Evolutionary conservation across 2,113 vertebrate genomes (phyloP), one percentile per base, ranked within the genome.

Genomic region (Lophochroa leadbeateri): DNA sequence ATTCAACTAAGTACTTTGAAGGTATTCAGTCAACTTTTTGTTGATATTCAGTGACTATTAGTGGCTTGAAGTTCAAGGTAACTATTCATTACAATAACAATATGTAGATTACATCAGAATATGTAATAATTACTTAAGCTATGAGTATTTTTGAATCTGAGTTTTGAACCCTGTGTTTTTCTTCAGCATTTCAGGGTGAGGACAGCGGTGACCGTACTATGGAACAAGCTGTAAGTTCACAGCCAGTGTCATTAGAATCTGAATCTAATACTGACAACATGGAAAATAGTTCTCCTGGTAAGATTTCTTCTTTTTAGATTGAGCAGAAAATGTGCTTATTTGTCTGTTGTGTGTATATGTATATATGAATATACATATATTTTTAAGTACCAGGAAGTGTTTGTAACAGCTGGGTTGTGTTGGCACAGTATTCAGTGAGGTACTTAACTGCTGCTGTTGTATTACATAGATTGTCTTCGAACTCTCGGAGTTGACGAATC

Each of bases 221-320:
- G 98, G 98, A 98, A 96, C 98, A 97, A 97, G 98, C 94, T 97
- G 72, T 95, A 90, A 98, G 88, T 92, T 96, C 98, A 97, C 98
- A 98, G 96, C 95, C 97, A 97, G 91, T 97, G 94, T 95, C 96
- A 84, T 95, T 97, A 96, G 97, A 97, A 88, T 97, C 98, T 97
- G 98, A 98, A 93, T 96, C 97, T 97, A 98, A 97, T 95, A 98
- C 98, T 96, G 97, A 98, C 94, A 94, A 94, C 97, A 97, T 98
- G 98, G 98, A 98, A 97, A 98, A 98, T 92, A 97, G 95, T 95
- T 98, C 98, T 98, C 98, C 98, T 98, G 99, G 99, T 99, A 98
- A 87, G 69, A 74, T 33, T 75, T 72, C 9, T 60, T 92, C 49
- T 61, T 90, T 87, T 76, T 33, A 53, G 58, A 6, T 39, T 27